phyloP scores from a whole-genome alignment of 2,797 vertebrate genomes.

The Falco berigora region DNA sequence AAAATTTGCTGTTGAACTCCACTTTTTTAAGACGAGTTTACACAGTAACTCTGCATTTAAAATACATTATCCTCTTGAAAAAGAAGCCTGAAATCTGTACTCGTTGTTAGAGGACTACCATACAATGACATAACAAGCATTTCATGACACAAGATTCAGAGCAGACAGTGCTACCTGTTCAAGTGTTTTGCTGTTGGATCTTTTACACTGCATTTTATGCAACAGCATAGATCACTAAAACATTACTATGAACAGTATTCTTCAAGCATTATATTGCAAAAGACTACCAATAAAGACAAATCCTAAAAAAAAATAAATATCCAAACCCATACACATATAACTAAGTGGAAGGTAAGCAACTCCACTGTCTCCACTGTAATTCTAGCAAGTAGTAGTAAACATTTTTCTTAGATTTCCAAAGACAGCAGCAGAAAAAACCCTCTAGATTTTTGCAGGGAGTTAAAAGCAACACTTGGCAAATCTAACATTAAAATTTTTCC shows the following conservation, averaged over 20 bases:
- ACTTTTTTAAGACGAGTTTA: background rate
- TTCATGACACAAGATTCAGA: background rate
- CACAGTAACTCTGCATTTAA: background rate
- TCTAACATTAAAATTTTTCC: background rate
- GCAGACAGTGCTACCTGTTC: background rate
- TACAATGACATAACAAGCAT: background rate
- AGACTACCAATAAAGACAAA: background rate
- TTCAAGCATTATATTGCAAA: background rate
- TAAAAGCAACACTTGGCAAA: background rate
- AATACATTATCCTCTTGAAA: background rate
- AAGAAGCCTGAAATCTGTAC: background rate
- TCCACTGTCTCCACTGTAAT: background rate
- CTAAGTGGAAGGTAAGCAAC: background rate
- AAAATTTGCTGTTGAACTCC: background rate
- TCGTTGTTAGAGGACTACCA: background rate
- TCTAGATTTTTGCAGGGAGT: background rate
- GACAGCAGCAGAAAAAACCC: background rate
- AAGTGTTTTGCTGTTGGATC: background rate
- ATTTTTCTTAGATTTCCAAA: background rate
- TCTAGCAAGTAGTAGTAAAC: background rate
- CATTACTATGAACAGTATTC: background rate
- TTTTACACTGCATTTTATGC: background rate
- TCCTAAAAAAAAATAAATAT: background rate
- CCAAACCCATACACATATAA: rapidly evolving
- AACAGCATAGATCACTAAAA: background rate